phyloP scores from a whole-genome alignment of 2,797 vertebrate species.

The Danionella dracula region DNA sequence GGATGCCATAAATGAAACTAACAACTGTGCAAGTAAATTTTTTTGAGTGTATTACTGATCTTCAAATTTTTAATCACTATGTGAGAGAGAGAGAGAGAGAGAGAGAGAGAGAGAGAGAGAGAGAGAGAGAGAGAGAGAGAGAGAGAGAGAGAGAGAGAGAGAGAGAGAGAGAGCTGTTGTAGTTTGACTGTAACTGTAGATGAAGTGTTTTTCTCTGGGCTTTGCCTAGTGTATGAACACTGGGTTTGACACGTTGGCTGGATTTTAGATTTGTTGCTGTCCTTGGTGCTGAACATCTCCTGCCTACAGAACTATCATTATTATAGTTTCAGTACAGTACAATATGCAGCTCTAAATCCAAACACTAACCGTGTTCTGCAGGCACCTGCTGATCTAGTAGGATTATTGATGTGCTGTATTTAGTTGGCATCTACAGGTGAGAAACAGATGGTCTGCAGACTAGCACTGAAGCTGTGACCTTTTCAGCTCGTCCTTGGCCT shows the following conservation, averaged over 20 bases:
- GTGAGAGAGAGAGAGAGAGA: too few relatives aligned
- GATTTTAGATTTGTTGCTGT: background rate
- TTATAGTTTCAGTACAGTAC: background rate
- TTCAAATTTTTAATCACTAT: too few relatives aligned
- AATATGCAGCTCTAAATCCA: background rate
- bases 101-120: too few relatives aligned
- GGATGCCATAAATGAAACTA: too few relatives aligned
- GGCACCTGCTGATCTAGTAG: background rate
- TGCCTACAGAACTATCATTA: background rate
- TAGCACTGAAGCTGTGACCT: conserved; percentile 5
- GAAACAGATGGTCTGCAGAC: background rate
- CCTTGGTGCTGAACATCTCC: conserved; percentile 1
- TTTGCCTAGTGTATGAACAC: conserved; percentile 8
- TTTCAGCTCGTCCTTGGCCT: conserved; percentile 7
- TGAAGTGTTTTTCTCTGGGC: background rate
- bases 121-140: too few relatives aligned
- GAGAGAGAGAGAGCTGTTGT: background rate
- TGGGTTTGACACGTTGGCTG: background rate
- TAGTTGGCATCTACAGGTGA: background rate
- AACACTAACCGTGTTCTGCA: background rate
- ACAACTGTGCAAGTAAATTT: too few relatives aligned
- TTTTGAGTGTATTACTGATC: too few relatives aligned
- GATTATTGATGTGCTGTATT: background rate
- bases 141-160: too few relatives aligned
- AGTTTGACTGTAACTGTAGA: background rate